Percentiles rank a stretch among this genome's conserved stretches.
Conservation (phyloP, 2,797 vertebrate genomes). For the Ispidina lecontei region DNA sequence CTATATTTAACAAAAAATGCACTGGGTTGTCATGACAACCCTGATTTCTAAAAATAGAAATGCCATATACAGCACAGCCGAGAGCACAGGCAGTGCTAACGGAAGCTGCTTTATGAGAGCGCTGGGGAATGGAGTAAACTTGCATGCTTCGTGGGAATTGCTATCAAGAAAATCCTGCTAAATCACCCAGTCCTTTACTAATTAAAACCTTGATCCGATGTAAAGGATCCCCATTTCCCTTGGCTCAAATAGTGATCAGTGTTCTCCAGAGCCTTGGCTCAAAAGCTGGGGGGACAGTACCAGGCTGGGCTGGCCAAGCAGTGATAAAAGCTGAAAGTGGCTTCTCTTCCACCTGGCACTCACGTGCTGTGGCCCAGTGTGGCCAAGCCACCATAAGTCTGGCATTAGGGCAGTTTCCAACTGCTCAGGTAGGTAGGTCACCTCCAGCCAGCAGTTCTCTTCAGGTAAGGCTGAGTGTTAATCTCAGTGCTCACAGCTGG, state of each 20-base stretch:
- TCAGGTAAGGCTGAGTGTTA: background rate
- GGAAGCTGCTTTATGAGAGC: background rate
- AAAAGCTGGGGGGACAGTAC: background rate
- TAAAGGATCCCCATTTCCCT: background rate
- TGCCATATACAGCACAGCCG: background rate
- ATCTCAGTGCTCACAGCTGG: background rate
- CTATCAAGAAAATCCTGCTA: background rate
- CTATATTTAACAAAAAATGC: conserved; percentile 74
- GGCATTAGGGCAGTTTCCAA: background rate
- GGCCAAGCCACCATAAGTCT: fast-evolving
- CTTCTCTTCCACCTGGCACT: background rate
- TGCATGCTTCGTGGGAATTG: background rate
- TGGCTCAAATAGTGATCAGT: fast-evolving
- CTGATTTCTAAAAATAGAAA: conserved; percentile 72
- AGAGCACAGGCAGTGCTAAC: conserved; percentile 3
- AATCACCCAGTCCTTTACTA: background rate
- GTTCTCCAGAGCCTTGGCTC: background rate
- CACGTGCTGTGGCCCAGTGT: fast-evolving
- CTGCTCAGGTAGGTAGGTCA: background rate
- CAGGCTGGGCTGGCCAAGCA: fast-evolving
- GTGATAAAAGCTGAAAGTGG: background rate
- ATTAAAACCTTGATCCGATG: background rate
- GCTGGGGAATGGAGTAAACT: background rate
- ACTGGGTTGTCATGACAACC: conserved; percentile 66
- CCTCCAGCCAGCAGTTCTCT: background rate